phyloP scores from a whole-genome alignment of 2,888 invertebrate species.

The Tethea ocularis region DNA sequence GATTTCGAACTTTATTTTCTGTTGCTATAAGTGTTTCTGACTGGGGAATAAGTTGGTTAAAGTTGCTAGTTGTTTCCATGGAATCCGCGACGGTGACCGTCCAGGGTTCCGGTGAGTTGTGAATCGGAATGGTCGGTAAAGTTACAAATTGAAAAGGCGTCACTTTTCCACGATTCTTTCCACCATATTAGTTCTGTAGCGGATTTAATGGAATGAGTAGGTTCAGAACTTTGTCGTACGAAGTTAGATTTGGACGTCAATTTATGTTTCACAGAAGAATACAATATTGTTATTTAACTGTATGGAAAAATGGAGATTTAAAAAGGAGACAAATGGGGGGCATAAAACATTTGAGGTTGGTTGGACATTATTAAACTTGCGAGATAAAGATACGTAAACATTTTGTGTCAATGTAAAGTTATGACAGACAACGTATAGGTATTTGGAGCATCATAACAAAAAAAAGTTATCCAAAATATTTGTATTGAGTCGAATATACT shows the following conservation, averaged over 20 bases:
- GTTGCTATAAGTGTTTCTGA: not conserved
- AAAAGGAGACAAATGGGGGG: not conserved
- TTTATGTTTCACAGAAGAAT: constrained; percentile 1
- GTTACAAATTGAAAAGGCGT: not conserved
- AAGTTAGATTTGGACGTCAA: not conserved
- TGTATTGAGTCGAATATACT: too few species aligned
- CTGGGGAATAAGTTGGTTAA: not conserved
- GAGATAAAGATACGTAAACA: too few species aligned
- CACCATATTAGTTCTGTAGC: constrained; percentile 1
- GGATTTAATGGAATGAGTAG: constrained; percentile 1
- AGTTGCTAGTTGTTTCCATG: not conserved
- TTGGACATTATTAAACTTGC: not conserved
- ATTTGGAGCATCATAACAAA: too few species aligned
- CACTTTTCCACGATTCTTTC: not conserved
- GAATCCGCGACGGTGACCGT: not conserved
- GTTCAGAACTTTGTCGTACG: not conserved
- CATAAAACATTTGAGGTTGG: not conserved
- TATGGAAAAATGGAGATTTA: too few species aligned
- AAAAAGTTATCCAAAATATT: too few species aligned
- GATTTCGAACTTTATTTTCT: constrained; percentile 1
- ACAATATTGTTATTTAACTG: not conserved
- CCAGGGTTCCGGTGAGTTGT: constrained; percentile 1
- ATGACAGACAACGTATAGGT: too few species aligned
- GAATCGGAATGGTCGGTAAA: constrained; percentile 2
- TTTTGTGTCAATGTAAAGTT: too few species aligned